These are phyloP conservation scores for Taxidea taxus DNA, from an alignment of 2,113 vertebrate species.

Conservation along the genomic window DNA sequence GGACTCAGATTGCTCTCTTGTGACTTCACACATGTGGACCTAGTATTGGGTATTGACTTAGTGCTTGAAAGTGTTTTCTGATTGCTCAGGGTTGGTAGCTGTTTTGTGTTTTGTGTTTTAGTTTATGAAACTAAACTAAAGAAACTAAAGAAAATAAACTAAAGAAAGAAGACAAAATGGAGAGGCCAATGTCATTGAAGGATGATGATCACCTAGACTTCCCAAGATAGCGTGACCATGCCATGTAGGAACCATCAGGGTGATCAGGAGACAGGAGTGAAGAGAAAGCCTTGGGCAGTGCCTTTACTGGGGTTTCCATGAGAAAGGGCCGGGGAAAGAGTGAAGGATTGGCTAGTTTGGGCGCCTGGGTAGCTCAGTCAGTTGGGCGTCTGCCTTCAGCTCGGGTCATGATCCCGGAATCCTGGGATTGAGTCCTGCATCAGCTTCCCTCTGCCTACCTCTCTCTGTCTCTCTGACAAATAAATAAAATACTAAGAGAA, in stretches of 20 bases:
- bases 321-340: background rate
- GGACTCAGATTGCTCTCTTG: background rate
- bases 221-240: background rate
- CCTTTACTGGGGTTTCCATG: background rate
- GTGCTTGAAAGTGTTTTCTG: background rate
- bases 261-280: background rate
- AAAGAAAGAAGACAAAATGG: background rate
- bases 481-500: no score
- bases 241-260: background rate
- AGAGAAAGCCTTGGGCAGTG: background rate
- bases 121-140: no score
- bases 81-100: background rate
- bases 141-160: no score
- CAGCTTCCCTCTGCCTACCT: no score
- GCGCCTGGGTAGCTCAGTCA: no score
- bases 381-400: no score
- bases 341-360: background rate
- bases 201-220: background rate
- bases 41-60: no score
- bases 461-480: no score
- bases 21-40: background rate
- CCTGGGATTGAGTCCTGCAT: no score
- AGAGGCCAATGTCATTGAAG: background rate
- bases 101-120: no score
- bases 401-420: no score